Evolutionary conservation across 1,140 invertebrate genomes (phyloP).

Genomic region (Bombyx mandarina): DNA sequence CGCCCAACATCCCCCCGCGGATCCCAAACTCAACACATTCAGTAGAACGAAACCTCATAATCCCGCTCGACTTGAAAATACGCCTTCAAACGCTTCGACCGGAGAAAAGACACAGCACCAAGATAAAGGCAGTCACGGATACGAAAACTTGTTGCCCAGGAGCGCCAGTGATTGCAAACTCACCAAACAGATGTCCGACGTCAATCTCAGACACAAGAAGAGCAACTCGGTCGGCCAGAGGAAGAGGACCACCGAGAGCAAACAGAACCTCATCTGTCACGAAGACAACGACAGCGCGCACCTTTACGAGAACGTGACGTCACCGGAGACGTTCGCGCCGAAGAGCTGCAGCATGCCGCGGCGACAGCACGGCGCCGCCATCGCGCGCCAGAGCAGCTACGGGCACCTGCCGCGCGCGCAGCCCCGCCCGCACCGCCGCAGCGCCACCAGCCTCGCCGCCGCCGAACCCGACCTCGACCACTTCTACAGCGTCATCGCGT

Average conservation of each 20-base stretch:
- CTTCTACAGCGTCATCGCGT: slow-evolving; percentile 51
- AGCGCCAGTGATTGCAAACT: slow-evolving; percentile 61
- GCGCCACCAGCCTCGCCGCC: slow-evolving; percentile 39
- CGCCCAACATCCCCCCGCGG: slow-evolving; percentile 25
- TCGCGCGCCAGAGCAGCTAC: slow-evolving; percentile 47
- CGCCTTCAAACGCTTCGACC: slow-evolving; percentile 27
- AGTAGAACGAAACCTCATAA: slow-evolving; percentile 36
- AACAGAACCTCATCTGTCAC: slow-evolving; percentile 60
- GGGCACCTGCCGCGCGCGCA: slow-evolving; percentile 46
- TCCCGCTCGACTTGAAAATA: slow-evolving; percentile 30
- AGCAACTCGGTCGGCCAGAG: slow-evolving; percentile 63
- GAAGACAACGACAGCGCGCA: slow-evolving; percentile 57
- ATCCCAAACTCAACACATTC: slow-evolving; percentile 38
- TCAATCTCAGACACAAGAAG: slow-evolving; percentile 54
- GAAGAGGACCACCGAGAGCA: slow-evolving; percentile 57
- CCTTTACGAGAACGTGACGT: slow-evolving; percentile 62
- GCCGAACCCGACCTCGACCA: slow-evolving; percentile 43
- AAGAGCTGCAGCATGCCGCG: slow-evolving; percentile 64
- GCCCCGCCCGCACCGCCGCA: slow-evolving; percentile 41
- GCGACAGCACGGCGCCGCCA: slow-evolving; percentile 34
- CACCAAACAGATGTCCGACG: slow-evolving; percentile 42
- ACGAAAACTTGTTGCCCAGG: slow-evolving; percentile 50
- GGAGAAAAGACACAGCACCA: slow-evolving; percentile 21
- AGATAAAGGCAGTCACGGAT: slow-evolving; percentile 36
- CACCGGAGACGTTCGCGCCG: slow-evolving; percentile 42